These are phyloP conservation scores for Caenorhabditis briggsae DNA, from an alignment of 1,140 invertebrate genomes.

Conservation along the genomic window DNA sequence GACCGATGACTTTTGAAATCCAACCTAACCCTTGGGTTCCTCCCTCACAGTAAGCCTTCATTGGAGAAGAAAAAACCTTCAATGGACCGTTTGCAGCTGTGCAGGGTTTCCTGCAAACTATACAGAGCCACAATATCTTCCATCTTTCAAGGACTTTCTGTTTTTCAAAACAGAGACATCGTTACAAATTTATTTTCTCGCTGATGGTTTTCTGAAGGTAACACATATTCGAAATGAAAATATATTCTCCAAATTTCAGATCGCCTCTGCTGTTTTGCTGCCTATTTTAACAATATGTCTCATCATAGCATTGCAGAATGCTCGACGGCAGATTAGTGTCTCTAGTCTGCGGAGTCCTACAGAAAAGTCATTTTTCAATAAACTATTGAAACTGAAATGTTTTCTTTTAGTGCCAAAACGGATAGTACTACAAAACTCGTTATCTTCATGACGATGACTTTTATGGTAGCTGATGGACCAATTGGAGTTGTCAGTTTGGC, in stretches of 20 bases:
- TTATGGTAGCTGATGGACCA: not conserved
- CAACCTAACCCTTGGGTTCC: not conserved
- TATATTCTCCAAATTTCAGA: not conserved
- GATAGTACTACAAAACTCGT: not conserved
- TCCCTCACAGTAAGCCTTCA: not conserved
- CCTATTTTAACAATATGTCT: constrained; percentile 11
- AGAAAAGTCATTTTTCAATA: not conserved
- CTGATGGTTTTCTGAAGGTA: not conserved
- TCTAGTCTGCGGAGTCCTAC: not conserved
- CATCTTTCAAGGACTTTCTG: not conserved
- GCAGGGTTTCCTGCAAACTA: not conserved
- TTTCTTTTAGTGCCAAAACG: not conserved
- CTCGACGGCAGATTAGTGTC: not conserved
- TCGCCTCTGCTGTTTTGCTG: not conserved
- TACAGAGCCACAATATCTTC: not conserved
- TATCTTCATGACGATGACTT: not conserved
- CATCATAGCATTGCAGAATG: not conserved
- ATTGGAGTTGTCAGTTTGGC: not conserved
- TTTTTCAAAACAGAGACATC: not conserved
- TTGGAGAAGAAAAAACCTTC: not conserved
- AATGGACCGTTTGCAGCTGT: not conserved
- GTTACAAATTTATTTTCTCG: not conserved
- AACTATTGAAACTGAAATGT: not conserved
- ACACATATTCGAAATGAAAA: not conserved
- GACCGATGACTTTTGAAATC: not conserved